phyloP scores from a whole-genome alignment of 2,888 invertebrate genomes.

The Ceraclea dissimilis region DNA sequence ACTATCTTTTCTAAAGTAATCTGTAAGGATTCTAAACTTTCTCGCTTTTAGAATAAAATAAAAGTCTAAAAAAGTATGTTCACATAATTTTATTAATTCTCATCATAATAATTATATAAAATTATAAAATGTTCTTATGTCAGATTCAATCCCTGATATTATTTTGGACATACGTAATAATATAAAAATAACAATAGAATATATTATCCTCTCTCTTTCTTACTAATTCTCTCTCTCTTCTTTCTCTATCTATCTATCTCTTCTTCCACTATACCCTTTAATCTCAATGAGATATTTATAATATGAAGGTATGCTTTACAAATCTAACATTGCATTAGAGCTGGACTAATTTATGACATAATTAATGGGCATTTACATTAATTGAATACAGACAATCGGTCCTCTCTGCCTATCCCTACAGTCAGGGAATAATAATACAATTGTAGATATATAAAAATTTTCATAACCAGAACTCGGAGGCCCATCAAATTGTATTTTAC shows the following conservation, averaged over 20 bases:
- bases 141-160: neutral
- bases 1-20: too few species aligned
- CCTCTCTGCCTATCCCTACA: too few species aligned
- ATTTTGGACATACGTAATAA: neutral
- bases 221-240: neutral
- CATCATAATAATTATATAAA: neutral
- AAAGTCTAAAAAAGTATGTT: neutral
- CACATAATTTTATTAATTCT: neutral
- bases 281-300: neutral
- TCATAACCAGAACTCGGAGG: too few species aligned
- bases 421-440: too few species aligned
- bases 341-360: too few species aligned
- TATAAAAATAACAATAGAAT: constrained; percentile 2
- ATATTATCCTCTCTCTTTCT: neutral
- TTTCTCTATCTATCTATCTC: neutral
- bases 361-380: too few species aligned
- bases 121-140: neutral
- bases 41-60: too few species aligned
- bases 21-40: too few species aligned
- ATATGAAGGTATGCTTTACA: too few species aligned
- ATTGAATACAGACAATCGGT: too few species aligned
- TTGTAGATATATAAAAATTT: too few species aligned
- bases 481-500: too few species aligned
- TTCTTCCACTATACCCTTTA: neutral
- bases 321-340: neutral